A percentile compares a stretch with the other conserved stretches of the same genome.
phyloP scores from a whole-genome alignment of 2,113 vertebrate species.

The Zosterops japonicus region DNA sequence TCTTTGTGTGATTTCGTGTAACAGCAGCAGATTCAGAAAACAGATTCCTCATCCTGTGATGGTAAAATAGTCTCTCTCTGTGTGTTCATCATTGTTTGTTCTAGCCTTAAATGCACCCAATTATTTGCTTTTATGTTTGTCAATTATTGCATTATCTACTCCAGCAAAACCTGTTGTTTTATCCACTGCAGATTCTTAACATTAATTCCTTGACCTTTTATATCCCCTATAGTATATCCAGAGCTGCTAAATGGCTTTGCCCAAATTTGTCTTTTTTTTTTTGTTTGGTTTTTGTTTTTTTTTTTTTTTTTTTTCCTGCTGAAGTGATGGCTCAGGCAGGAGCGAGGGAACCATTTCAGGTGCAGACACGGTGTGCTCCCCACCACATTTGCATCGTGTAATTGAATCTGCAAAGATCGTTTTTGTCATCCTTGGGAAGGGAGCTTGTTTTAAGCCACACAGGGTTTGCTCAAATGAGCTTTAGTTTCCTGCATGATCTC shows the following conservation, averaged over 20 bases:
- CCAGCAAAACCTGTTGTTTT: neutral
- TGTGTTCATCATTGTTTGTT: neutral
- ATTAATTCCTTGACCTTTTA: neutral
- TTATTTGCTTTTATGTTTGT: neutral
- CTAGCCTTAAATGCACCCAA: neutral
- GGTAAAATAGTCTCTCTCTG: neutral
- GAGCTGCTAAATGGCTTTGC: neutral
- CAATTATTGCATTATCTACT: constrained; percentile 1
- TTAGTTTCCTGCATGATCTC: neutral
- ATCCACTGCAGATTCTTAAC: neutral
- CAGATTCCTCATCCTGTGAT: neutral
- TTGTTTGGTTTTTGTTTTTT: too few species aligned
- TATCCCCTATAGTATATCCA: neutral
- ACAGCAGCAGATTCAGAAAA: neutral
- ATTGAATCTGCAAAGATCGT: neutral
- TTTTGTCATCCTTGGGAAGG: neutral
- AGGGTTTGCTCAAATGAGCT: neutral
- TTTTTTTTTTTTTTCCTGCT: neutral
- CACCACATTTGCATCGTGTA: neutral
- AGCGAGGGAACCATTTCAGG: neutral
- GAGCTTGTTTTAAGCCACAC: neutral
- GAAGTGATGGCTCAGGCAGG: neutral
- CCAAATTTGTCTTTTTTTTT: neutral
- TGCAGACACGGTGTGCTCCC: rapidly evolving
- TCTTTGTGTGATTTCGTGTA: neutral